Percentiles rank a stretch among this genome's conserved stretches.
Evolutionary conservation across 2,888 invertebrate species (phyloP).

Genomic region (Tachina fera): DNA sequence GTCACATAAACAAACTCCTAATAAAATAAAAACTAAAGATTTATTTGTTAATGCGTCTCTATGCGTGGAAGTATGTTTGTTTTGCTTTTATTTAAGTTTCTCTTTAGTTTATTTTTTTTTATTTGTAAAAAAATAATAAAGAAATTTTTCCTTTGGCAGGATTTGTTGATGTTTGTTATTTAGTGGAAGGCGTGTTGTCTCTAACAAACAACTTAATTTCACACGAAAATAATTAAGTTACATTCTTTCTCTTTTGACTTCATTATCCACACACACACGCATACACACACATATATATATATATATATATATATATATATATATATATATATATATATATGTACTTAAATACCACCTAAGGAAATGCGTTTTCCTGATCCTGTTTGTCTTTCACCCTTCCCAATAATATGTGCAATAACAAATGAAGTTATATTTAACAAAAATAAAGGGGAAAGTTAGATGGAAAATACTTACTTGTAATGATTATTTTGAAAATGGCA

Average conservation of each 20-base stretch:
- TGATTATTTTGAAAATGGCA: too few species aligned
- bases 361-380: background rate
- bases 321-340: background rate
- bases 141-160: background rate
- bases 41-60: background rate
- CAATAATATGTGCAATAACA: slow-evolving; percentile 30
- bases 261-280: background rate
- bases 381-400: background rate
- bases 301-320: too few species aligned
- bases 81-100: slow-evolving; percentile 5
- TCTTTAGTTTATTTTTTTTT: background rate
- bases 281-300: too few species aligned
- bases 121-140: slow-evolving; percentile 14
- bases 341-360: too few species aligned
- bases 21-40: too few species aligned
- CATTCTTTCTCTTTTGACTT: slow-evolving; percentile 3
- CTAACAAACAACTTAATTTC: slow-evolving; percentile 59
- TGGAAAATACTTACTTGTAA: background rate
- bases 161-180: slow-evolving; percentile 48
- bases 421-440: slow-evolving; percentile 20
- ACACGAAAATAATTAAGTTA: slow-evolving; percentile 63
- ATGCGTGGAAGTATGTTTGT: slow-evolving; percentile 24
- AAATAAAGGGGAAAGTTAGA: background rate
- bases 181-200: slow-evolving; percentile 48
- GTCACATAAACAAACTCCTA: too few species aligned